Evolutionary conservation across 2,797 vertebrate genomes (phyloP).

Genomic region (Pseudochirops cupreus): DNA sequence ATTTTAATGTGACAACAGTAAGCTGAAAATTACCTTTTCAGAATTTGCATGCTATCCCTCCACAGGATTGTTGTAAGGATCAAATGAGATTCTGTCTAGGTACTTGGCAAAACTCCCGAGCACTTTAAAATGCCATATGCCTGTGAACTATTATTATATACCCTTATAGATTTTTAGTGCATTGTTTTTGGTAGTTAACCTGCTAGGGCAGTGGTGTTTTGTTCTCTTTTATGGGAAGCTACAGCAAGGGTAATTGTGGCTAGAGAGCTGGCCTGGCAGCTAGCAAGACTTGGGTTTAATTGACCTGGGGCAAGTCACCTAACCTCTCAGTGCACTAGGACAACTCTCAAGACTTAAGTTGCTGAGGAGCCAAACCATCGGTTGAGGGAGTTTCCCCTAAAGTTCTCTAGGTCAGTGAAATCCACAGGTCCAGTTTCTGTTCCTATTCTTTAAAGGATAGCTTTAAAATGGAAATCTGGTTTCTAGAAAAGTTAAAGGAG

Average conservation of each 20-base stretch:
- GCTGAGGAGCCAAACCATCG: not conserved
- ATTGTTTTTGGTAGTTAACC: not conserved
- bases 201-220: not conserved
- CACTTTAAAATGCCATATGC: not conserved
- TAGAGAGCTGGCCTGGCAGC: not conserved
- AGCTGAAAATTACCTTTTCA: not conserved
- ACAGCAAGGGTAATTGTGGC: not conserved
- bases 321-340: not conserved
- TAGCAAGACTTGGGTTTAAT: not conserved
- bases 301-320: not conserved
- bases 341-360: not conserved
- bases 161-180: not conserved
- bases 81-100: not conserved
- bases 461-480: not conserved
- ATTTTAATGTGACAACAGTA: constrained; percentile 23
- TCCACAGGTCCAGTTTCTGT: not conserved
- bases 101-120: not conserved
- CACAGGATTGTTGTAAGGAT: not conserved
- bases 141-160: not conserved
- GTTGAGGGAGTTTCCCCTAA: not conserved
- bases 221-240: not conserved
- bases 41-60: not conserved
- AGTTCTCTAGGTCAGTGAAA: not conserved
- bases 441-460: not conserved
- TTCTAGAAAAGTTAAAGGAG: not conserved